Percentiles rank a stretch among this genome's conserved stretches.
Evolutionary conservation across 2,888 invertebrate genomes (phyloP).

Genomic region (Elmis aenea): DNA sequence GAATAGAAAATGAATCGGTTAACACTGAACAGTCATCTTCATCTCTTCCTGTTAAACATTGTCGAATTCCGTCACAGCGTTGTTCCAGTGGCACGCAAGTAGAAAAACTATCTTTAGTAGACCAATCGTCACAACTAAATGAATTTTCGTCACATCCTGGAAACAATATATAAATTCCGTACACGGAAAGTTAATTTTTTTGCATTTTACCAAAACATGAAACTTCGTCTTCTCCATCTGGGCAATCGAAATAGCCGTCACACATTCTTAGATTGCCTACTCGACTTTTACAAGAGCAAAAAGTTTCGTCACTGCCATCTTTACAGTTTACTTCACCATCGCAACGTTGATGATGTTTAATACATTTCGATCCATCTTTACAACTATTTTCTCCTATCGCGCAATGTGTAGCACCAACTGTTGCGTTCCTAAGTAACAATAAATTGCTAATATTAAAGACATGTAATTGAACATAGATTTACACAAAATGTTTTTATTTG

Average conservation of each 20-base stretch:
- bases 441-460: no score
- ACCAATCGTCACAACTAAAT: conserved; percentile 65
- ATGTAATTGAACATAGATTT: no score
- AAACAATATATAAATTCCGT: conserved; percentile 14
- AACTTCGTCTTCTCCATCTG: conserved; percentile 74
- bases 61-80: conserved; percentile 65
- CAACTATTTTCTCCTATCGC: conserved; percentile 38
- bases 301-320: conserved; percentile 73
- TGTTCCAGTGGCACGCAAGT: conserved; percentile 64
- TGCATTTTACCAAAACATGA: conserved; percentile 64
- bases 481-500: no score
- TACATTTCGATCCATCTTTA: conserved; percentile 48
- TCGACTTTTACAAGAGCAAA: conserved; percentile 68
- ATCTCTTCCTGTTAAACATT: conserved; percentile 71
- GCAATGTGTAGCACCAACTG: conserved; percentile 33
- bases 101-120: conserved; percentile 49
- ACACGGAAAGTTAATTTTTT: not conserved
- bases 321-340: conserved; percentile 68
- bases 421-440: conserved; percentile 31
- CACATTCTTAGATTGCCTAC: conserved; percentile 63
- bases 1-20: conserved; percentile 41
- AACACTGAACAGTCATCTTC: conserved; percentile 72
- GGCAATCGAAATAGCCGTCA: conserved; percentile 80
- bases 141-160: conserved; percentile 59
- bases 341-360: conserved; percentile 59